Evolutionary conservation across 2,888 invertebrate species (phyloP).

Genomic region (Limenitis camilla): DNA sequence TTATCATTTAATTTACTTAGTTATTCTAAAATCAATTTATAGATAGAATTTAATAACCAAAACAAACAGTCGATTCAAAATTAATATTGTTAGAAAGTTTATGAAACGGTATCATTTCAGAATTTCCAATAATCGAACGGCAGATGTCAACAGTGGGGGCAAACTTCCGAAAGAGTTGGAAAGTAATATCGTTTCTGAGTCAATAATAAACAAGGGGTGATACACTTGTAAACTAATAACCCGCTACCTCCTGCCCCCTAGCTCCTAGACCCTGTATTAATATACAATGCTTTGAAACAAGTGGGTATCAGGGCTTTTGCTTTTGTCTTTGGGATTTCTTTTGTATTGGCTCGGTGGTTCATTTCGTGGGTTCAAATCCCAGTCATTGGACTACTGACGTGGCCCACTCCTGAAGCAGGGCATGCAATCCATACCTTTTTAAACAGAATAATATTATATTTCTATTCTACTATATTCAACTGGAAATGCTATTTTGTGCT

Average conservation of each 20-base stretch:
- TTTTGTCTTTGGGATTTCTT: not conserved
- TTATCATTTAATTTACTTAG: no score
- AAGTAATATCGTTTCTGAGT: conserved; percentile 62
- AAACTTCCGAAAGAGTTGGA: conserved; percentile 74
- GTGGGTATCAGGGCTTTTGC: not conserved
- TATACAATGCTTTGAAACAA: conserved; percentile 42
- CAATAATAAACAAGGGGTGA: conserved; percentile 71
- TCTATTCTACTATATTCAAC: no score
- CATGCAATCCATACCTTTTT: no score
- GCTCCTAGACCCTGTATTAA: conserved; percentile 51
- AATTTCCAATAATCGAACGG: conserved; percentile 64
- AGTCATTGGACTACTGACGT: no score
- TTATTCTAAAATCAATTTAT: not conserved
- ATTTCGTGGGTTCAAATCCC: no score
- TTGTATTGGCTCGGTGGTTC: no score
- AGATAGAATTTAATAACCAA: conserved; percentile 18
- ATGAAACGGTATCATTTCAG: conserved; percentile 42
- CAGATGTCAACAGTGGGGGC: conserved; percentile 69
- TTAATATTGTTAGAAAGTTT: conserved; percentile 42
- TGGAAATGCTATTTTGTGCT: no score
- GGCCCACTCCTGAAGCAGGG: no score
- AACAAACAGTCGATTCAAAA: conserved; percentile 21
- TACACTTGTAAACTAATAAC: conserved; percentile 75
- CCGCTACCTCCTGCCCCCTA: conserved; percentile 21
- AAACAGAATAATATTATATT: no score